Percentiles rank a stretch among this genome's conserved stretches.
phyloP scores from a whole-genome alignment of 2,797 vertebrate species.

The Denticeps clupeoides region DNA sequence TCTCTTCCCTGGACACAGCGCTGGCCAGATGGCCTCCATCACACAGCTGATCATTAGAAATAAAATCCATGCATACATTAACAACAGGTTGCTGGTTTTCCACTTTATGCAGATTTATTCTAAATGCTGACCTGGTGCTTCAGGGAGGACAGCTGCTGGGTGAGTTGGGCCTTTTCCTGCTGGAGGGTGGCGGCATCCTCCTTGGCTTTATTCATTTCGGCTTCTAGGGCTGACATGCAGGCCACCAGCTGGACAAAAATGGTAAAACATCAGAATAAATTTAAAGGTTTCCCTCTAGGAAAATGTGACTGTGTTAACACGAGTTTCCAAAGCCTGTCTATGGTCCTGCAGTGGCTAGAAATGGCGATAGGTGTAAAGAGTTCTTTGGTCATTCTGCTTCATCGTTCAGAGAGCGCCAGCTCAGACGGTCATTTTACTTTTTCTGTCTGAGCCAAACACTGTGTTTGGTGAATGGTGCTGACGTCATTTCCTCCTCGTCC shows the following conservation, averaged over 20 bases:
- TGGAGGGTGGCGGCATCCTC: slow-evolving; percentile 55
- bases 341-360: too few relatives aligned
- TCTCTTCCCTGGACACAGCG: slow-evolving; percentile 48
- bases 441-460: too few relatives aligned
- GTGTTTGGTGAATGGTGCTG: too few relatives aligned
- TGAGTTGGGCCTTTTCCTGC: slow-evolving; percentile 66
- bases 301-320: too few relatives aligned
- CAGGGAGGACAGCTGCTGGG: slow-evolving; percentile 60
- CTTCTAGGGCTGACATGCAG: slow-evolving; percentile 66
- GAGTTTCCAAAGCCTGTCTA: too few relatives aligned
- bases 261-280: too few relatives aligned
- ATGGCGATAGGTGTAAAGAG: too few relatives aligned
- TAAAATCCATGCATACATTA: not conserved
- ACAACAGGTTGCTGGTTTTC: not conserved
- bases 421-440: too few relatives aligned
- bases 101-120: not conserved
- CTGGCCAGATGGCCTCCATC: slow-evolving; percentile 46
- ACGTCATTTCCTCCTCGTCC: too few relatives aligned
- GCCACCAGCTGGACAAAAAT: slow-evolving; percentile 51
- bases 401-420: too few relatives aligned
- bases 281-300: too few relatives aligned
- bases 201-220: slow-evolving; percentile 66
- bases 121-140: slow-evolving; percentile 57
- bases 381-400: too few relatives aligned
- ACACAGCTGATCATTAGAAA: slow-evolving; percentile 41